Evolutionary conservation across 2,113 vertebrate genomes (phyloP).

Genomic region (Colaptes auratus): DNA sequence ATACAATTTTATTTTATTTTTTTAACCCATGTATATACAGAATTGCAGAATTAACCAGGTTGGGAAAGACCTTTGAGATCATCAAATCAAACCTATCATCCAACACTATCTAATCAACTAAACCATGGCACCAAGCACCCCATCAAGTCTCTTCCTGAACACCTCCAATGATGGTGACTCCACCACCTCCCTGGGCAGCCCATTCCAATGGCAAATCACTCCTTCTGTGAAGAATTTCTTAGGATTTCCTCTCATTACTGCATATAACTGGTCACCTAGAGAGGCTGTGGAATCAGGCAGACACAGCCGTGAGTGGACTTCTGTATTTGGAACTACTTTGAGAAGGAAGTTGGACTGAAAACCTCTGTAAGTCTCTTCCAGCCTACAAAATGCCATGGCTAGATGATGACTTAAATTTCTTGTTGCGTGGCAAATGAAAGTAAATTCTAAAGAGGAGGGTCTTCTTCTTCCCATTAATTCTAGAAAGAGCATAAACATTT

Average conservation of each 20-base stretch:
- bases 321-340: background rate
- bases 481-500: background rate
- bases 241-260: background rate
- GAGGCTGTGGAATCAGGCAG: fast-evolving
- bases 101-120: no score
- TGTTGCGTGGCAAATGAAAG: background rate
- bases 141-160: no score
- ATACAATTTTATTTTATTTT: background rate
- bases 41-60: no score
- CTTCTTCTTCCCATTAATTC: background rate
- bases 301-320: background rate
- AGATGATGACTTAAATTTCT: background rate
- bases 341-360: background rate
- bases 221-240: no score
- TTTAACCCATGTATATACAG: background rate
- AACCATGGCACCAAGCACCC: no score
- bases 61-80: no score
- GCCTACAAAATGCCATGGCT: background rate
- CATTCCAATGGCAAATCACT: no score
- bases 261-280: background rate
- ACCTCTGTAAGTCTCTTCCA: background rate
- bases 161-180: no score
- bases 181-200: no score
- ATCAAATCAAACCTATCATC: no score
- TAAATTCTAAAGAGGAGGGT: background rate